Base-by-base conservation (phyloP, 2,797 vertebrate species). In the Onychomys torridus region DNA sequence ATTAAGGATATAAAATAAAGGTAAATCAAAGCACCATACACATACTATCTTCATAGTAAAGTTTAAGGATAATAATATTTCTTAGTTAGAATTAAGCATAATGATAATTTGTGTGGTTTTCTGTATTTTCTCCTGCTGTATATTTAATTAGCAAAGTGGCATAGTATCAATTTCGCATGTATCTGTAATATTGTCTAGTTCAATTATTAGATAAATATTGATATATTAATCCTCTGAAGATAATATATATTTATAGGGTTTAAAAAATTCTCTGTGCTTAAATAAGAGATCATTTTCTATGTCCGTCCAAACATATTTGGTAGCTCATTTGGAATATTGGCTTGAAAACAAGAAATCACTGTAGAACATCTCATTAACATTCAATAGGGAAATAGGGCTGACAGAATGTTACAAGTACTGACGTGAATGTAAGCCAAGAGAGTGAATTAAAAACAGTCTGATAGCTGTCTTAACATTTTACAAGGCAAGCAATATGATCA, bases 381-480 rank as follows among this genome's bases (percentile, higher is more conserved):
- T 98, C 97, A 95, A 92, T 96, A 97, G 77, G 92, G 73, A 97
- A 97, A 87, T 65, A 86, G 88, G 93, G 89, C 92, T 97, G 97
- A 97, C 93, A 96, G 84, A 94, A 40, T 52, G 29, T 89, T 97
- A 79, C 78, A 97, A 37, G 19, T 97, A 69, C 87, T 84, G 63
- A 43, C 95, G 75, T 21, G 93, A 67, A 97, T 96, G 84, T 55
- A 95, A 92, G 92, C 97, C 98, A 98, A 92, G 83, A 55, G 59
- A 98, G 97, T 98, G 96, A 98, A 98, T 98, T 97, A 98, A 98
- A 98, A 98, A 63, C 96, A 97, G 67, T 93, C 92, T 96, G 97
- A 98, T 97, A 96, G 67, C 93, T 97, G 97, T 97, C 97, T 97
- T 97, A 97, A 95, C 96, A 90, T 98, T 98, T 98, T 98, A 98